Base-by-base conservation (phyloP, 2,888 invertebrate species). In the Ernsta delagoae region DNA sequence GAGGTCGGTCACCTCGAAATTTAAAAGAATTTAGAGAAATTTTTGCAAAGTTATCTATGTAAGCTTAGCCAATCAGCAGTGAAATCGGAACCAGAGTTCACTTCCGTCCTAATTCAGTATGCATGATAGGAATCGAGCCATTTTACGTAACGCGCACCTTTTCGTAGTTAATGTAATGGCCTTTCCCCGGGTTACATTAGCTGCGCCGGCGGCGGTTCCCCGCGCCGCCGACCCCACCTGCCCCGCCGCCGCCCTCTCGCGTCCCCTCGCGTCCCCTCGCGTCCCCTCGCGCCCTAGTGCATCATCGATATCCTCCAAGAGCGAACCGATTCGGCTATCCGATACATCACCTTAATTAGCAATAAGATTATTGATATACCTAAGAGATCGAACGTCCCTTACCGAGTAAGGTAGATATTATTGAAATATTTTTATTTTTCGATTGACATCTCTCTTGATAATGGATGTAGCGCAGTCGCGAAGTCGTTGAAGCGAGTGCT, bases 371-470 rank as follows among this genome's bases (percentile, higher is more conserved):
- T 87, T 87, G 87, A 91, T 90, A 89, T 89, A 92, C 87, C 89
- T 92, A 92, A 92, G 92, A 89, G 88, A 91, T 90, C 88, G 91
- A 92, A 93, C 93, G 92, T 93, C 93, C 93, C 93, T 92, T 92
- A 92, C 92, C 90, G 89, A 91, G 93, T 92, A 92, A 93, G 92
- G 92, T 92, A 92, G 92, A 88, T 85, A 86, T 86, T 90, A 89
- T 87, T 87, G 85, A 87, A 85, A 83, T 87, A 83, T 87, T 85
- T 87, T 92, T 89, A 86, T 88, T 88, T 89, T 88, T 88, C 87
- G 86, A 88, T 84, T 83, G 86, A 84, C 88, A 89, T 88, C 88
- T 88, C 88, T 86, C 85, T 84, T 86, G 83, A 80, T 82, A 78
- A 79, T 80, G 80, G 80, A 79, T 73, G 77, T 77, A 81, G 81